These are phyloP conservation scores for Myopa testacea DNA, from an alignment of 2,888 invertebrate species.

Conservation along the genomic window DNA sequence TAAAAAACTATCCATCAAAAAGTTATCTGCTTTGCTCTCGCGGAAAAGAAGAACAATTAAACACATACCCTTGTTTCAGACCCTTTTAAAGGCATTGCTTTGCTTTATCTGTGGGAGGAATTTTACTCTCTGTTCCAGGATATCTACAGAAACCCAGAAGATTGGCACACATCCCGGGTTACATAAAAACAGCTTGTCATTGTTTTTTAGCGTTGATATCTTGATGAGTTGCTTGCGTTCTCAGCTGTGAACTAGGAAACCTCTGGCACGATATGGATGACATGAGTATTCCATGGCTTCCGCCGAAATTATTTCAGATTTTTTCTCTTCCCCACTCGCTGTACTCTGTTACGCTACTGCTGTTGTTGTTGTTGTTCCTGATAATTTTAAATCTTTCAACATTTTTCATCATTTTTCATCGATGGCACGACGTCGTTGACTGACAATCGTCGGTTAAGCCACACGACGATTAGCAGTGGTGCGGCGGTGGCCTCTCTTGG, in stretches of 20 bases:
- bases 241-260: neutral
- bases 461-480: constrained; percentile 35
- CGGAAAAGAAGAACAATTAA: no score
- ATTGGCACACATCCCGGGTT: constrained; percentile 40
- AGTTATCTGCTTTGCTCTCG: no score
- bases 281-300: neutral
- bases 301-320: neutral
- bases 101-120: neutral
- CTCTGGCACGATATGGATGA: neutral
- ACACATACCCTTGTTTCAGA: no score
- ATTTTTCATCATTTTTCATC: constrained; percentile 69
- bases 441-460: constrained; percentile 58
- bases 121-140: neutral
- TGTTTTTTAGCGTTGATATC: constrained; percentile 24
- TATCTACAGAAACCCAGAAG: constrained; percentile 1
- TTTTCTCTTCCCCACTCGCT: neutral
- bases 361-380: constrained; percentile 47
- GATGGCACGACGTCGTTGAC: constrained; percentile 58
- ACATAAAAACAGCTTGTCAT: constrained; percentile 20
- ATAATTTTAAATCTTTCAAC: constrained; percentile 67
- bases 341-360: constrained; percentile 1
- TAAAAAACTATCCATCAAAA: no score
- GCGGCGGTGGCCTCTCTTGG: constrained; percentile 2
- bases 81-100: neutral
- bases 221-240: constrained; percentile 27